Percentiles rank a stretch among this genome's conserved stretches.
phyloP scores from a whole-genome alignment of 1,140 invertebrate genomes.

The Scaptomyza graminum region DNA sequence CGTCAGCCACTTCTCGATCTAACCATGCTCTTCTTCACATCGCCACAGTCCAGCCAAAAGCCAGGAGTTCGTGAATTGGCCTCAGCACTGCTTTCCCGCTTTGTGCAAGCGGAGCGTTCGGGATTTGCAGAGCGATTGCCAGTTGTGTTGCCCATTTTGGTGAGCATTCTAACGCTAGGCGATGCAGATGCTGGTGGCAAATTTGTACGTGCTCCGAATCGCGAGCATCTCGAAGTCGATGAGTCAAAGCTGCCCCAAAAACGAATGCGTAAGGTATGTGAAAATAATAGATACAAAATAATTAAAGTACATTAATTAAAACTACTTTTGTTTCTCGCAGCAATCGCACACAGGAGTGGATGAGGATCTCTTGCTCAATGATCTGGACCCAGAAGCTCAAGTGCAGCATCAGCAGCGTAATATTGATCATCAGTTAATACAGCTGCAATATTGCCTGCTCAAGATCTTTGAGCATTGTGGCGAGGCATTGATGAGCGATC shows the following conservation, averaged over 20 bases:
- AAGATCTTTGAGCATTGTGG: slow-evolving; percentile 85
- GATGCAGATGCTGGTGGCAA: slow-evolving; percentile 56
- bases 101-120: slow-evolving; percentile 89
- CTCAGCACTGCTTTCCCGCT: slow-evolving; percentile 87
- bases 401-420: slow-evolving; percentile 84
- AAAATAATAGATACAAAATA: neutral
- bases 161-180: slow-evolving; percentile 81
- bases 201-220: slow-evolving; percentile 66
- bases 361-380: slow-evolving; percentile 39
- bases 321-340: neutral
- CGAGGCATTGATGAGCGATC: slow-evolving; percentile 81
- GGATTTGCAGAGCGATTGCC: slow-evolving; percentile 87
- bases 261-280: slow-evolving; percentile 38
- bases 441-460: slow-evolving; percentile 85
- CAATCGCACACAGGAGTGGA: neutral
- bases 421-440: slow-evolving; percentile 85
- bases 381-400: slow-evolving; percentile 33
- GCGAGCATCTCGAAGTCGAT: slow-evolving; percentile 35
- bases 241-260: slow-evolving; percentile 34
- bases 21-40: slow-evolving; percentile 86
- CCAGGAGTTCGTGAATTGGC: slow-evolving; percentile 86
- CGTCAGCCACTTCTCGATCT: slow-evolving; percentile 88
- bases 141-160: slow-evolving; percentile 86
- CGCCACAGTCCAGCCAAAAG: slow-evolving; percentile 86
- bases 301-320: neutral